Conservation (phyloP, 2,888 invertebrate species). For the Geotrupes spiniger region DNA sequence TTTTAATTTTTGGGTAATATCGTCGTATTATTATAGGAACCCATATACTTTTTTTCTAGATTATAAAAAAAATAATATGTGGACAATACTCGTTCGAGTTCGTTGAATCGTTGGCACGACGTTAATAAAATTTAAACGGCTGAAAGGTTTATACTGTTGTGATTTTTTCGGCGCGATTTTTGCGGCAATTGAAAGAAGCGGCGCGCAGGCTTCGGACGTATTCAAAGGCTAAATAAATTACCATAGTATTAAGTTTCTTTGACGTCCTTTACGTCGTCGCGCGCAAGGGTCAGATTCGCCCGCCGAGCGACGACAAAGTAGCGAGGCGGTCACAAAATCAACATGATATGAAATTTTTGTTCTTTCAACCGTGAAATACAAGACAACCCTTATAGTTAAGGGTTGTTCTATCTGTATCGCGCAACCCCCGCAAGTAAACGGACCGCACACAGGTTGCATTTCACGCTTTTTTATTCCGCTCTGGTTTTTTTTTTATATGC, state of each 20-base stretch:
- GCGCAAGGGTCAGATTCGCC: slow-evolving; percentile 30
- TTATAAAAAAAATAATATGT: no score
- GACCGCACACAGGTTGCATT: slow-evolving; percentile 18
- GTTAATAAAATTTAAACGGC: no score
- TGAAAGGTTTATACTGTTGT: no score
- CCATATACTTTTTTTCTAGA: no score
- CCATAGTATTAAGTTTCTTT: slow-evolving; percentile 19
- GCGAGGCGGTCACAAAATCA: slow-evolving; percentile 41
- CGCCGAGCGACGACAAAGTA: slow-evolving; percentile 34
- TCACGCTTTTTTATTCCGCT: slow-evolving; percentile 21
- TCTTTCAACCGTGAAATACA: slow-evolving; percentile 42
- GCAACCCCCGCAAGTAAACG: slow-evolving; percentile 14
- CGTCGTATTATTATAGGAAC: no score
- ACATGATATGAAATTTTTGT: slow-evolving; percentile 48
- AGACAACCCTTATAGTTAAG: slow-evolving; percentile 28
- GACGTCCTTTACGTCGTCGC: slow-evolving; percentile 25
- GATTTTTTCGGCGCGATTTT: slow-evolving; percentile 21
- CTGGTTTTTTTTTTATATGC: slow-evolving; percentile 19
- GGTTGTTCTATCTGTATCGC: slow-evolving; percentile 19
- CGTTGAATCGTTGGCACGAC: no score
- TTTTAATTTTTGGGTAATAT: no score
- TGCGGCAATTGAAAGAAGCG: slow-evolving; percentile 13
- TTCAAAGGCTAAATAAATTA: slow-evolving; percentile 10
- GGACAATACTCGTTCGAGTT: no score
- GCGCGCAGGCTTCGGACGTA: slow-evolving; percentile 8